Conservation (phyloP, 2,113 vertebrate genomes). For the Rhegmatorhina hoffmannsi region DNA sequence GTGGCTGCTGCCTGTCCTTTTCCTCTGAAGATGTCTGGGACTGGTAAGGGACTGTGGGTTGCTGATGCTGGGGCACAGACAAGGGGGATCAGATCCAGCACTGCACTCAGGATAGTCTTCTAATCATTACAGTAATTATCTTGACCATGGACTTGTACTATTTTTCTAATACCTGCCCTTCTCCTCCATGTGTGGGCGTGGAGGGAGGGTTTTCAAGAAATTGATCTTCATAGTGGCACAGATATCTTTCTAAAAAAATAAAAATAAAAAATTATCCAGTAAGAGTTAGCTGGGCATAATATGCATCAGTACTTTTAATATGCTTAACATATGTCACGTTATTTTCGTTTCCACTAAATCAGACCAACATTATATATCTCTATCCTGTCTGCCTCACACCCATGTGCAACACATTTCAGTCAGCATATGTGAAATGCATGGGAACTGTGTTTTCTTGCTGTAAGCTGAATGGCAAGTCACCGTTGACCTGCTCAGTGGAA, state of each 20-base stretch:
- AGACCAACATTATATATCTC: background rate
- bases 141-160: background rate
- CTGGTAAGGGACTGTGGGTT: background rate
- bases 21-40: conserved; percentile 26
- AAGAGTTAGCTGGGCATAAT: background rate
- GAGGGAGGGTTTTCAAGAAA: background rate
- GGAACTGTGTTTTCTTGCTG: background rate
- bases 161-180: background rate
- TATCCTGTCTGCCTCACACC: background rate
- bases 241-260: background rate
- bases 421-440: background rate
- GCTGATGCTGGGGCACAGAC: background rate
- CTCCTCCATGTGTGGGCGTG: background rate
- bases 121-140: background rate
- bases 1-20: conserved; percentile 56
- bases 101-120: background rate
- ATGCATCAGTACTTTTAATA: background rate
- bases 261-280: background rate
- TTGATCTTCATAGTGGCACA: background rate
- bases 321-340: conserved; percentile 40
- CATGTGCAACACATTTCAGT: background rate
- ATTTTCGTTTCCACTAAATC: conserved; percentile 17
- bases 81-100: background rate
- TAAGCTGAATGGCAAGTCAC: background rate
- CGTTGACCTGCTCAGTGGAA: background rate